Evolutionary conservation across 2,888 invertebrate genomes (phyloP), one percentile per base, ranked within the genome.

Genomic region (Hermaeophaga mercurialis): DNA sequence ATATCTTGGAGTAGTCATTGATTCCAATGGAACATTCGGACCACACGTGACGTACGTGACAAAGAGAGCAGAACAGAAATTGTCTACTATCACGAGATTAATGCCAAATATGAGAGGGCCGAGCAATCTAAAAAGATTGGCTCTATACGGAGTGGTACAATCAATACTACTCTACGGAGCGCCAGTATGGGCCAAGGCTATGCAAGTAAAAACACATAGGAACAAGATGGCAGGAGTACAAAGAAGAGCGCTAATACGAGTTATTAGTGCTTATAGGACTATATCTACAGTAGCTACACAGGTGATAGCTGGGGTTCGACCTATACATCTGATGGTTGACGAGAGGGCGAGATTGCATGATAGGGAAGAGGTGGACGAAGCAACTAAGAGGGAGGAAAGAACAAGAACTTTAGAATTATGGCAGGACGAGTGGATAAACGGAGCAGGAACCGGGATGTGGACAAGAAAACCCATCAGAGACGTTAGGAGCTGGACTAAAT

Each of bases 21-120:
- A 44, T 12, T 24, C 34, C 5, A 18, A 2, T 1, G 12, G 11
- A 4, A 3, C 12, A 2, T 54, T 43, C 11, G 48, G 54, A 5
- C 12, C 14, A 34, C 58, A 58, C 18, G 14, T 55, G 1, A 12
- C 14, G 17, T 33, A 46, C 6, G 26, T 28, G 8, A 24, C 11
- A 1, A 28, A 26, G 3, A 50, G 44, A 24, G 52, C 45, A 6
- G 56, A 58, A 7, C 26, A 38, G 11, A 54, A 12, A 31, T 33
- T 18, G 9, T 28, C 22, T 1, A 43, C 46, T 1, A 26, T 61
- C 3, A 9, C 8, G 1, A 15, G 43, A 22, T 3, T 62, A 4
- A 55, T 59, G 56, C 57, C 61, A 8, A 62, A 63, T 7, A 53
- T 58, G 6, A 53, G 47, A 15, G 58, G 60, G 3, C 61, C 61